These are phyloP conservation scores for Electrophaes corylata DNA, from an alignment of 2,888 invertebrate species.

Conservation along the genomic window DNA sequence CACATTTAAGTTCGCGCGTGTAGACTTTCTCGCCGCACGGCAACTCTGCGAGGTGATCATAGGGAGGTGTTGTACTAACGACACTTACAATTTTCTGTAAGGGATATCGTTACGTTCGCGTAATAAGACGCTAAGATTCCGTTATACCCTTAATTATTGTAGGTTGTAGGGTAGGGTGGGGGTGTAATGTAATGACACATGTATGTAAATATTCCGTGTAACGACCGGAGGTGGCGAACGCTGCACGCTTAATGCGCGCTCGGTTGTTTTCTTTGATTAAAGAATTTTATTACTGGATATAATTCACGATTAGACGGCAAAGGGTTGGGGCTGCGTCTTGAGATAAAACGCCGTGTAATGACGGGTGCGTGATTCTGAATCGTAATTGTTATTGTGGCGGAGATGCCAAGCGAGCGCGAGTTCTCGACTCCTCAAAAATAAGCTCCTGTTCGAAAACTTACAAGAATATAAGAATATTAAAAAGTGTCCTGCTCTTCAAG, in stretches of 20 bases:
- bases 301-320: constrained; percentile 83
- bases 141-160: constrained; percentile 83
- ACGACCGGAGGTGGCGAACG: constrained; percentile 81
- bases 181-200: constrained; percentile 77
- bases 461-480: constrained; percentile 4
- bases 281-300: constrained; percentile 83
- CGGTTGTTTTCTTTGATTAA: constrained; percentile 84
- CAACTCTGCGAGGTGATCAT: constrained; percentile 68
- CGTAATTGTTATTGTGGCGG: constrained; percentile 74
- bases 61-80: constrained; percentile 66
- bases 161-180: constrained; percentile 47
- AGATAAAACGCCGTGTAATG: constrained; percentile 80
- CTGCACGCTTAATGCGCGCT: constrained; percentile 78
- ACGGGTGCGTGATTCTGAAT: constrained; percentile 80
- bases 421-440: constrained; percentile 48
- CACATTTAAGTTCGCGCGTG: constrained; percentile 79
- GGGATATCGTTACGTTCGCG: constrained; percentile 82
- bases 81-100: constrained; percentile 82
- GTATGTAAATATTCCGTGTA: constrained; percentile 83
- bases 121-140: constrained; percentile 84
- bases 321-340: constrained; percentile 72
- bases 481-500: too few species aligned
- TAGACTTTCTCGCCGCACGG: constrained; percentile 66
- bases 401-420: constrained; percentile 3
- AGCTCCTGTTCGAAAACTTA: constrained; percentile 19